These are phyloP conservation scores for Tragelaphus strepsiceros DNA, from an alignment of 2,113 vertebrate genomes.

Conservation along the genomic window DNA sequence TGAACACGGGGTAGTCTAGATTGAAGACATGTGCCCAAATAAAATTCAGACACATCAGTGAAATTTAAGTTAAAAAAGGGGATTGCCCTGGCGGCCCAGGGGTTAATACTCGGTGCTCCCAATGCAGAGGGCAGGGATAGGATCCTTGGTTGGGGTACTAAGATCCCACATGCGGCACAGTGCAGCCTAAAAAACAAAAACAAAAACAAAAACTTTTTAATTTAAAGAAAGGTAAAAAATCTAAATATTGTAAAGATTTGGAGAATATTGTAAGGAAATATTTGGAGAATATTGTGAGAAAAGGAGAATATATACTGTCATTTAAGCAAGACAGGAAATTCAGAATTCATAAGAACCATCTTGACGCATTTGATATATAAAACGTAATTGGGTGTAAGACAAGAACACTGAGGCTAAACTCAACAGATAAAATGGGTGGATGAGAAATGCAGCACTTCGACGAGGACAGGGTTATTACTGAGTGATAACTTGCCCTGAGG, in stretches of 20 bases:
- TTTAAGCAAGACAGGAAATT: neutral
- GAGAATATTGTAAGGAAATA: neutral
- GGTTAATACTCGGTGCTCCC: neutral
- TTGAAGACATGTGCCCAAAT: too few relatives aligned
- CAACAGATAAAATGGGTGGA: neutral
- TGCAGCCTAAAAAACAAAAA: neutral
- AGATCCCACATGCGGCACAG: fast-evolving
- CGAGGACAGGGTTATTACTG: fast-evolving
- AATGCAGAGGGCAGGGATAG: neutral
- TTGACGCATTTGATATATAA: neutral
- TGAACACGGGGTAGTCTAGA: fast-evolving
- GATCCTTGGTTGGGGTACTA: neutral
- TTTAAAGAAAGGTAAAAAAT: neutral
- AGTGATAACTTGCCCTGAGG: fast-evolving
- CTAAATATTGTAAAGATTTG: neutral
- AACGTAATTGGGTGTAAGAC: fast-evolving
- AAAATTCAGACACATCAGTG: neutral
- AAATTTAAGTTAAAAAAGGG: neutral
- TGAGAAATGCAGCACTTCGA: fast-evolving
- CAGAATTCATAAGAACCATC: neutral
- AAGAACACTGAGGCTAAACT: neutral
- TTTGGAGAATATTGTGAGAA: neutral
- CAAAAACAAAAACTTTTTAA: neutral
- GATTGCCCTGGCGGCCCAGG: neutral
- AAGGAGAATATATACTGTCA: neutral